These are phyloP conservation scores for Seira sanloemensis DNA, from an alignment of 2,888 invertebrate genomes.

Conservation along the genomic window DNA sequence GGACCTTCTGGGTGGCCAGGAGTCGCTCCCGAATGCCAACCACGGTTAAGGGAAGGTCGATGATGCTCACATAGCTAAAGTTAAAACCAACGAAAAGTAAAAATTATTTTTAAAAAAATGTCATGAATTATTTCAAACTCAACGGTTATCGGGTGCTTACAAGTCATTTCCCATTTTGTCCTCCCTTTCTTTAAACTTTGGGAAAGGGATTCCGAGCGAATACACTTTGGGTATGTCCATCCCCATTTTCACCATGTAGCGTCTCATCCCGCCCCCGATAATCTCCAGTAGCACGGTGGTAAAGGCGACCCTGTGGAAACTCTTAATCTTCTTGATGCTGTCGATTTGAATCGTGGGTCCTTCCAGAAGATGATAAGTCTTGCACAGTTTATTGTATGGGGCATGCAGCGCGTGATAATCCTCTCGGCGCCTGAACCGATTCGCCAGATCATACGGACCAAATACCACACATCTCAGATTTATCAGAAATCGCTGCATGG, in stretches of 20 bases:
- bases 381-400: not conserved
- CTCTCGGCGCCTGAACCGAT: constrained; percentile 9
- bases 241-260: constrained; percentile 14
- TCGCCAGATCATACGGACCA: constrained; percentile 33
- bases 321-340: constrained; percentile 14
- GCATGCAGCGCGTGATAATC: constrained; percentile 31
- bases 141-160: too few relatives aligned
- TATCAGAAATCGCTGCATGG: constrained; percentile 10
- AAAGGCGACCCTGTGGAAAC: constrained; percentile 20
- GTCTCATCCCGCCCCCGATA: constrained; percentile 43
- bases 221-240: constrained; percentile 22
- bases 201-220: constrained; percentile 37
- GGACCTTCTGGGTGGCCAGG: constrained; percentile 14
- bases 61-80: constrained; percentile 33
- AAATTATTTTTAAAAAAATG: constrained; percentile 15
- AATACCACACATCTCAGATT: constrained; percentile 5
- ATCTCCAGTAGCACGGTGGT: constrained; percentile 34
- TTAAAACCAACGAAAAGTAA: constrained; percentile 15
- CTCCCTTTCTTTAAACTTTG: constrained; percentile 17
- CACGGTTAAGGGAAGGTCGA: constrained; percentile 18
- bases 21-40: constrained; percentile 25
- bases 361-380: constrained; percentile 34
- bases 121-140: not conserved
- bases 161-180: constrained; percentile 40
- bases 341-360: constrained; percentile 13